Evolutionary conservation across 2,797 vertebrate genomes (phyloP).

Genomic region (Champsocephalus esox): DNA sequence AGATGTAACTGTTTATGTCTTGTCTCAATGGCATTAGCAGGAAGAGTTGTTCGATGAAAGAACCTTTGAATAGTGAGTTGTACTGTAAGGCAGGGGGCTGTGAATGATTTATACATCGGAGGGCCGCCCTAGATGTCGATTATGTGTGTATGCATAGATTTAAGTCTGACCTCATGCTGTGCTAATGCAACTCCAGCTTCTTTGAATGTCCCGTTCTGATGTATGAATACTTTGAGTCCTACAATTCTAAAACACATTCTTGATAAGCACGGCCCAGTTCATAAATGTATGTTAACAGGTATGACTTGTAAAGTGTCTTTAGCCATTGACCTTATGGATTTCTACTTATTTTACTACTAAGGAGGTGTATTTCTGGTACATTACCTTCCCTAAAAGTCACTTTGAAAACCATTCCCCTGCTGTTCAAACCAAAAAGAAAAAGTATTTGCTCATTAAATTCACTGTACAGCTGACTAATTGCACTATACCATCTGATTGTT

Average conservation of each 20-base stretch:
- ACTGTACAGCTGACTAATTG: background rate
- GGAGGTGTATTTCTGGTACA: background rate
- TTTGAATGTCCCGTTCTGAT: slow-evolving; percentile 31
- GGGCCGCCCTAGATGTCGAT: slow-evolving; percentile 25
- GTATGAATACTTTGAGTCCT: slow-evolving; percentile 20
- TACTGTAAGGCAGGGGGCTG: slow-evolving; percentile 27
- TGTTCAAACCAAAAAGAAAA: background rate
- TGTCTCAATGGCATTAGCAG: slow-evolving; percentile 30
- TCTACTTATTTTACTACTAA: slow-evolving; percentile 6
- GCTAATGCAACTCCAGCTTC: slow-evolving; percentile 15
- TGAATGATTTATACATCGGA: slow-evolving; percentile 36
- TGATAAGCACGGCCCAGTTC: slow-evolving; percentile 23
- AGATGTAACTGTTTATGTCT: slow-evolving; percentile 38
- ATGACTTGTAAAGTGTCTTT: slow-evolving; percentile 18
- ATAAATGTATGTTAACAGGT: slow-evolving; percentile 12
- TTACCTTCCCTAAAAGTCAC: slow-evolving; percentile 5
- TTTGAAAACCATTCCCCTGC: slow-evolving; percentile 1
- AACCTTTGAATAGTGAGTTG: slow-evolving; percentile 35
- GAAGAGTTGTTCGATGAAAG: slow-evolving; percentile 31
- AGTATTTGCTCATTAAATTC: background rate
- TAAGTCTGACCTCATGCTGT: slow-evolving; percentile 27
- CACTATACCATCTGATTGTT: background rate
- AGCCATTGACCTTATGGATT: slow-evolving; percentile 28
- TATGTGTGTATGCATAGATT: slow-evolving; percentile 28
- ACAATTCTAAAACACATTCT: slow-evolving; percentile 14